Evolutionary conservation across 2,888 invertebrate genomes (phyloP), one percentile per base, ranked within the genome.

Genomic region (Caradrina clavipalpis): DNA sequence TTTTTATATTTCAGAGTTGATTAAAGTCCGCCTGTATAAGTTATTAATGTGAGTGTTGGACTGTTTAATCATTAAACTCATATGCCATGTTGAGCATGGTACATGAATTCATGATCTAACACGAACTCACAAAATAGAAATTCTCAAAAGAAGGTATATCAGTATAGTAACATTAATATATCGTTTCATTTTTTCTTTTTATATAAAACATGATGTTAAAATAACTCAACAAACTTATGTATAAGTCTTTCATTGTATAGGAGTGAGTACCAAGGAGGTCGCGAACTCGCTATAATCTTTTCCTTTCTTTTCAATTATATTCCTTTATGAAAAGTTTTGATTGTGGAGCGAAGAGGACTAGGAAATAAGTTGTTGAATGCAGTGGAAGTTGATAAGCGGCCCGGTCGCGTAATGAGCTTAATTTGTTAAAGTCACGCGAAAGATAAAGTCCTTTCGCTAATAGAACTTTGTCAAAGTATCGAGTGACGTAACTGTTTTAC

Each of bases 341-440:
- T 76, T 77, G 76, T 76, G 50, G 58, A 50, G 59, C 45, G 54
- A 42, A 51, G 60, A 64, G 57, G 64, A 67, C 71, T 73, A 84
- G 80, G 79, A 85, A 87, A 82, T 84, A 83, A 79, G 80, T 83
- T 81, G 80, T 80, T 81, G 88, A 87, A 87, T 87, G 86, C 87
- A 83, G 80, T 80, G 85, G 75, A 74, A 74, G 79, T 83, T 81
- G 84, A 85, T 85, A 81, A 77, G 81, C 73, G 76, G 57, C 73
- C 39, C 78, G 81, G 77, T 80, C 83, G 71, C 81, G 83, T 91
- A 94, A 94, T 93, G 92, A 92, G 92, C 91, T 92, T 92, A 90
- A 94, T 94, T 94, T 93, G 91, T 89, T 87, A 90, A 90, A 93
- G 93, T 92, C 92, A 89, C 90, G 87, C 61, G 55, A 86, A 86